A percentile compares a stretch with the other conserved stretches of the same genome.
These are phyloP conservation scores for Physeter macrocephalus DNA, from an alignment of 2,113 vertebrate species.

Conservation along the genomic window DNA sequence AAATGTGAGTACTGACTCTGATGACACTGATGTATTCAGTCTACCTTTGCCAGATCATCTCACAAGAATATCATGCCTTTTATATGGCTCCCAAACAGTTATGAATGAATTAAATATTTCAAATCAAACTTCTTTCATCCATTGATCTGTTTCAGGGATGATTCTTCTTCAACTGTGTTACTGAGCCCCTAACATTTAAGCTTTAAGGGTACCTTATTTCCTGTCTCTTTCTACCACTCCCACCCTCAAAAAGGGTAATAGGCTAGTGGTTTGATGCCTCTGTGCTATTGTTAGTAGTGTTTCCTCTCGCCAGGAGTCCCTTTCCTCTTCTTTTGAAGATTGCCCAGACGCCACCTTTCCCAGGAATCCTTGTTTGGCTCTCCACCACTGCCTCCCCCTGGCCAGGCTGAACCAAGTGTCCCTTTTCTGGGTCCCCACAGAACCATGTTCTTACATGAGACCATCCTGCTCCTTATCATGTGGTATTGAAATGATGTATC, in stretches of 20 bases:
- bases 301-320: not conserved
- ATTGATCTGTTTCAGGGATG: not conserved
- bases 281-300: not conserved
- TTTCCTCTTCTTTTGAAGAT: not conserved
- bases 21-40: not conserved
- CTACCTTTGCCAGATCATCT: not conserved
- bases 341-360: not conserved
- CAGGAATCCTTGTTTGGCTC: not conserved
- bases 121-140: not conserved
- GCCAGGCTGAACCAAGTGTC: not conserved
- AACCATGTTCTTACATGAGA: not conserved
- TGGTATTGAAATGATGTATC: not conserved
- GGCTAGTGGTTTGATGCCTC: not conserved
- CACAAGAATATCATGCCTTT: not conserved
- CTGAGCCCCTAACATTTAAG: not conserved
- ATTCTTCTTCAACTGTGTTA: not conserved
- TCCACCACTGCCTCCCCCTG: not conserved
- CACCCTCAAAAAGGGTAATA: not conserved
- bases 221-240: not conserved
- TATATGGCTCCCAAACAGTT: not conserved
- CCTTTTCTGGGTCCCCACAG: not conserved
- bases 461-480: not conserved
- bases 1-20: not conserved
- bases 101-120: not conserved
- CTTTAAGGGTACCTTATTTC: not conserved